Evolutionary conservation across 2,888 invertebrate genomes (phyloP).

Genomic region (Mesorhabditis belari): DNA sequence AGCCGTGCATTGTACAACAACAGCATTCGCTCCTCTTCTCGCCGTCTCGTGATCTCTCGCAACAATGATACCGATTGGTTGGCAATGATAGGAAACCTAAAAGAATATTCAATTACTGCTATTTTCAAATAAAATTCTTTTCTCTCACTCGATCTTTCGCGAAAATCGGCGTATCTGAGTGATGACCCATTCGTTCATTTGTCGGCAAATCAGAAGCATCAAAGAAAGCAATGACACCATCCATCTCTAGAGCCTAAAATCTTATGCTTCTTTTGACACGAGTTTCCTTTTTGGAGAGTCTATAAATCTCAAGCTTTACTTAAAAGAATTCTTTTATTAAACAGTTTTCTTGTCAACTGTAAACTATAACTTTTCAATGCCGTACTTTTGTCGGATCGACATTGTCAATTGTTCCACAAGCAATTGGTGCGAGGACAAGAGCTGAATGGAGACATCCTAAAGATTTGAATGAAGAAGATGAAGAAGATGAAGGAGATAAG

Average conservation of each 20-base stretch:
- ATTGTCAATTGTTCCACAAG: slow-evolving; percentile 31
- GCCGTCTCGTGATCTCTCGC: slow-evolving; percentile 69
- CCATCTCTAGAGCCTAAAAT: slow-evolving; percentile 65
- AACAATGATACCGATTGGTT: slow-evolving; percentile 53
- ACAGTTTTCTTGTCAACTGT: no score
- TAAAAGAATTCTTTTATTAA: no score
- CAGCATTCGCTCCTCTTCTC: slow-evolving; percentile 72
- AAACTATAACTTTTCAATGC: no score
- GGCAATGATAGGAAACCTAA: slow-evolving; percentile 59
- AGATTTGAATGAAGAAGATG: slow-evolving; percentile 1
- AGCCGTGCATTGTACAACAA: slow-evolving; percentile 62
- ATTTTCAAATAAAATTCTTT: neutral
- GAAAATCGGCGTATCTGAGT: slow-evolving; percentile 75
- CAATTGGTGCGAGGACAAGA: slow-evolving; percentile 66
- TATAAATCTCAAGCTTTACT: neutral
- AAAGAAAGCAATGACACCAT: slow-evolving; percentile 76
- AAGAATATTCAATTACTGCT: slow-evolving; percentile 2
- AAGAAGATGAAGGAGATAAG: neutral
- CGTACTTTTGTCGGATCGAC: slow-evolving; percentile 64
- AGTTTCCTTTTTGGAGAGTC: neutral
- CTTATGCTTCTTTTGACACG: neutral
- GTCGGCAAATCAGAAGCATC: slow-evolving; percentile 71
- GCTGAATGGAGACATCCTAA: slow-evolving; percentile 71
- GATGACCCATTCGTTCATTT: slow-evolving; percentile 66
- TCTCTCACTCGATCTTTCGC: slow-evolving; percentile 71